phyloP scores from a whole-genome alignment of 2,113 vertebrate genomes.

The Danionella cerebrum region DNA sequence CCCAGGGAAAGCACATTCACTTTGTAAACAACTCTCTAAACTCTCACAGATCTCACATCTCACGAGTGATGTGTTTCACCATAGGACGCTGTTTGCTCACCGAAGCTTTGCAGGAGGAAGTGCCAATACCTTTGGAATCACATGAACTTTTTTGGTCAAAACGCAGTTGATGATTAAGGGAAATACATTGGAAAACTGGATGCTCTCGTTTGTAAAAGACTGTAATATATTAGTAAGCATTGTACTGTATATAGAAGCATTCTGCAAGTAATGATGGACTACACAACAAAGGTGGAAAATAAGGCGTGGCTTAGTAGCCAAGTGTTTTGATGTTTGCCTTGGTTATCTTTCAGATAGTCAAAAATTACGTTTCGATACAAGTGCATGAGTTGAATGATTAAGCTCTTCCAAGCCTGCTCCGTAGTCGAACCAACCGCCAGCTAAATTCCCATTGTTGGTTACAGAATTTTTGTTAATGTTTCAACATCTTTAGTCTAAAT shows the following conservation, averaged over 20 bases:
- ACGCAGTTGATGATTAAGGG: not conserved
- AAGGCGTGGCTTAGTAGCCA: conserved; percentile 27
- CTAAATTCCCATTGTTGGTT: conserved; percentile 21
- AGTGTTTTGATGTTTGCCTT: conserved; percentile 24
- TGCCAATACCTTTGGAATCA: conserved; percentile 9
- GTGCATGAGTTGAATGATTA: conserved; percentile 61
- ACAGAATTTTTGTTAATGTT: conserved; percentile 40
- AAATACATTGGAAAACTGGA: not conserved
- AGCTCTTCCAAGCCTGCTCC: conserved; percentile 51
- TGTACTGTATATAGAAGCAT: conserved; percentile 21
- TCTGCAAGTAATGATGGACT: conserved; percentile 17
- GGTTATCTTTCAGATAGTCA: conserved; percentile 18
- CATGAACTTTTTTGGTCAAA: not conserved
- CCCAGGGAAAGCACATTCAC: conserved; percentile 22
- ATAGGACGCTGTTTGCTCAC: not conserved
- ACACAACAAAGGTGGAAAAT: conserved; percentile 23
- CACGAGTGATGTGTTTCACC: conserved; percentile 18
- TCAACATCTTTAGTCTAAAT: conserved; percentile 46
- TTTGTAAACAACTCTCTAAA: conserved; percentile 1
- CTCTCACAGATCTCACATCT: conserved; percentile 13
- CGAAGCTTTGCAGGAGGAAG: not conserved
- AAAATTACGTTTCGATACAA: conserved; percentile 42
- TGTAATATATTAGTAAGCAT: conserved; percentile 21
- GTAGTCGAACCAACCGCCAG: conserved; percentile 42
- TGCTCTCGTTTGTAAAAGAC: conserved; percentile 9